phyloP scores from a whole-genome alignment of 2,888 invertebrate genomes.

The Plagiodera versicolora region DNA sequence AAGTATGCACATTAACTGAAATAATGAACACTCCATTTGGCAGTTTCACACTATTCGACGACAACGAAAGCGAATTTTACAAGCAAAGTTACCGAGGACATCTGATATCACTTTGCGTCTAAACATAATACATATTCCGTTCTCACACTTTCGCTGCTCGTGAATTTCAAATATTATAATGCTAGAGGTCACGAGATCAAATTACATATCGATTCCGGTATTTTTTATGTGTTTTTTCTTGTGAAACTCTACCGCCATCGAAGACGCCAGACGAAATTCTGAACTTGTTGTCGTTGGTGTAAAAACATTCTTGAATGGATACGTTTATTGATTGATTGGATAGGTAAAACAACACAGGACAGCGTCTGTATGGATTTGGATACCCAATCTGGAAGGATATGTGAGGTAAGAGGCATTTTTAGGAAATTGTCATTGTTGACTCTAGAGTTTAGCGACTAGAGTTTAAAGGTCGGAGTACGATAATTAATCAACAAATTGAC shows the following conservation, averaged over 20 bases:
- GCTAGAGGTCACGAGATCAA: constrained; percentile 5
- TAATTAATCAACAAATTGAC: too few relatives aligned
- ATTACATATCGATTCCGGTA: constrained; percentile 10
- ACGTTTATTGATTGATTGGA: neutral
- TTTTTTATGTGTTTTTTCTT: constrained; percentile 3
- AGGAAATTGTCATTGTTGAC: too few relatives aligned
- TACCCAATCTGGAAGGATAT: too few relatives aligned
- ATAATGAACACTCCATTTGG: too few relatives aligned
- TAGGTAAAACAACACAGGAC: neutral
- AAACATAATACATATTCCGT: constrained; percentile 15
- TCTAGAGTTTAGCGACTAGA: too few relatives aligned
- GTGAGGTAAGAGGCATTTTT: too few relatives aligned
- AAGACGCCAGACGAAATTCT: neutral
- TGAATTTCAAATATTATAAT: constrained; percentile 9
- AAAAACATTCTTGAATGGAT: neutral
- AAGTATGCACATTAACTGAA: too few relatives aligned
- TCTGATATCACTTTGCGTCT: constrained; percentile 17
- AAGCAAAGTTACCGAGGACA: constrained; percentile 9
- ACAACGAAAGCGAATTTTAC: neutral
- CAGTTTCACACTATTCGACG: too few relatives aligned
- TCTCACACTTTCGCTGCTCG: constrained; percentile 28
- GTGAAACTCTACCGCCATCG: neutral
- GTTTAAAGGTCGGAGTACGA: too few relatives aligned
- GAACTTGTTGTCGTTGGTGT: neutral
- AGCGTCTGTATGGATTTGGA: neutral